phyloP scores from a whole-genome alignment of 2,113 vertebrate species.

The Ellobius talpinus region DNA sequence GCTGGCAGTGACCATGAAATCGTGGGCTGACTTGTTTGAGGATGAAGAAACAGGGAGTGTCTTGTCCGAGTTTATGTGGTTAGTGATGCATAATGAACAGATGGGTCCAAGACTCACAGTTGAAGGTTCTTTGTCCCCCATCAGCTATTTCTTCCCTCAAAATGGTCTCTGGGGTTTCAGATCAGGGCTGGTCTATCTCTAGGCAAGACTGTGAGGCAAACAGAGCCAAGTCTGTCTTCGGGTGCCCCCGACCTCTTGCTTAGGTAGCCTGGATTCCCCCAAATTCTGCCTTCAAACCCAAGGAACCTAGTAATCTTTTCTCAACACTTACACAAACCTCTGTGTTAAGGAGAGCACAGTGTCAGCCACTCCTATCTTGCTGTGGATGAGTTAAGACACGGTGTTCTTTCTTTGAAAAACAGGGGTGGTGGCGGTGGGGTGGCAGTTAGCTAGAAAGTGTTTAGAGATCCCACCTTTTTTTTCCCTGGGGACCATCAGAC shows the following conservation, averaged over 20 bases:
- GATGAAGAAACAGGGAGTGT: not conserved
- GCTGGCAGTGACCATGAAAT: not conserved
- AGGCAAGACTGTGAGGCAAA: not conserved
- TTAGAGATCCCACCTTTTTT: not conserved
- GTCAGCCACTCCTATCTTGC: not conserved
- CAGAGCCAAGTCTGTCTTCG: not conserved
- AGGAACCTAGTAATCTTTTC: not conserved
- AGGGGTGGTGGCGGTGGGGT: not conserved
- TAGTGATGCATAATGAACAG: not conserved
- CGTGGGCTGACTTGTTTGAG: not conserved
- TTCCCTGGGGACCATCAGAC: not conserved
- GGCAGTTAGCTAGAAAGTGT: not conserved
- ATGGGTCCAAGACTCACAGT: not conserved
- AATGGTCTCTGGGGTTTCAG: not conserved
- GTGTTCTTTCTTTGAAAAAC: slow-evolving; percentile 40
- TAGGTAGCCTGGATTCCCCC: not conserved
- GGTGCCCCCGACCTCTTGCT: not conserved
- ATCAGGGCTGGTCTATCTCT: not conserved
- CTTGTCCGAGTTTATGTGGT: not conserved
- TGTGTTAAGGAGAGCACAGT: not conserved
- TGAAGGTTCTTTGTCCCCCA: not conserved
- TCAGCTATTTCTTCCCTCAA: not conserved
- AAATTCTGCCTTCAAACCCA: not conserved
- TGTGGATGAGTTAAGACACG: not conserved
- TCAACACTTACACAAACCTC: not conserved